A percentile compares a stretch with the other conserved stretches of the same genome.
Evolutionary conservation across 2,888 invertebrate genomes (phyloP).

Genomic region (Fragum fragum): DNA sequence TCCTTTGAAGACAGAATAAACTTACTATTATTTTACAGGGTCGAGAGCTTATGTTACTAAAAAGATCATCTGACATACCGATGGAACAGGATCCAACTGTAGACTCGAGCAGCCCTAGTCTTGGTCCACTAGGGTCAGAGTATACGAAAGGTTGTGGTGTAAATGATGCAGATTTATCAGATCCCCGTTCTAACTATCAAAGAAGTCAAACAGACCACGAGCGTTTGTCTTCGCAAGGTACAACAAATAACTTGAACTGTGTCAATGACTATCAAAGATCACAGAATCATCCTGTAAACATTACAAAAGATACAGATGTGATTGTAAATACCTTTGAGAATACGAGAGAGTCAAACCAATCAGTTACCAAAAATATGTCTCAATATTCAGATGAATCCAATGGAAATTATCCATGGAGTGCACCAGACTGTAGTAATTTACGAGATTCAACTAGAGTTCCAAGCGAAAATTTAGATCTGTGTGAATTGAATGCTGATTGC

Average conservation of each 20-base stretch:
- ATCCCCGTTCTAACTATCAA: background rate
- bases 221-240: background rate
- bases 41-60: conserved; percentile 50
- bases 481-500: background rate
- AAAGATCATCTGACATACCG: background rate
- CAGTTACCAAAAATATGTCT: background rate
- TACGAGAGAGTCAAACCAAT: background rate
- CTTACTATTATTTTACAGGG: conserved; percentile 57
- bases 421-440: conserved; percentile 5
- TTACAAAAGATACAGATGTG: background rate
- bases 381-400: background rate
- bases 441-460: background rate
- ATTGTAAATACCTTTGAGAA: background rate
- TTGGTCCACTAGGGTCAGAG: background rate
- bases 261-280: background rate
- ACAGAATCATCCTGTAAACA: background rate
- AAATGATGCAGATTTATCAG: background rate
- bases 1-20: too few species aligned
- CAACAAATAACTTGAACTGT: background rate
- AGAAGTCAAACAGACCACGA: background rate
- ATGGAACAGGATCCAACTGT: conserved; percentile 62
- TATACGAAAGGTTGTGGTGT: background rate
- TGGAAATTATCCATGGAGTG: background rate
- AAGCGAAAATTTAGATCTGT: background rate
- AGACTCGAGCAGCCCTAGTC: conserved; percentile 50